Conservation (phyloP, 2,888 invertebrate genomes). For the Meteorus colon region DNA sequence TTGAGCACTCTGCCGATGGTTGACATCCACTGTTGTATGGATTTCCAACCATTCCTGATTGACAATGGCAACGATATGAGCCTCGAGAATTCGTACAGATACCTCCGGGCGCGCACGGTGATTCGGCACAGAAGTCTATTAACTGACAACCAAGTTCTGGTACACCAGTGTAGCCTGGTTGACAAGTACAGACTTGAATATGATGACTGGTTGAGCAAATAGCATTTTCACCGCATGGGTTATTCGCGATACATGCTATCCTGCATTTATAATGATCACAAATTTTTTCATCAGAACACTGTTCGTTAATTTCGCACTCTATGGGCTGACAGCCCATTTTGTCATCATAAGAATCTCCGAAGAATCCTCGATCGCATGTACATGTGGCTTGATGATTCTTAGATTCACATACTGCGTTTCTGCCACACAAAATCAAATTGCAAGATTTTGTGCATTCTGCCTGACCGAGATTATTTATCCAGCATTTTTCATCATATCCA, state of each 20-base stretch:
- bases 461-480: constrained; percentile 81
- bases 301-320: constrained; percentile 82
- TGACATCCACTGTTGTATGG: constrained; percentile 89
- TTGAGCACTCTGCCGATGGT: constrained; percentile 86
- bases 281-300: constrained; percentile 88
- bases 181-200: constrained; percentile 85
- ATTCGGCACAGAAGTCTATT: constrained; percentile 85
- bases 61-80: constrained; percentile 86
- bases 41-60: constrained; percentile 87
- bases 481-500: constrained; percentile 82
- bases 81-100: constrained; percentile 87
- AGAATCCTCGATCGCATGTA: constrained; percentile 85
- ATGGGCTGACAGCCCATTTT: constrained; percentile 86
- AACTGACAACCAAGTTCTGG: constrained; percentile 81
- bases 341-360: constrained; percentile 83
- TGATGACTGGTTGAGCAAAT: constrained; percentile 90
- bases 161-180: constrained; percentile 90
- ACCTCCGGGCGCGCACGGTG: constrained; percentile 87
- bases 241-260: constrained; percentile 88
- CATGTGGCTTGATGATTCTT: constrained; percentile 85
- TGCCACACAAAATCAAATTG: constrained; percentile 83
- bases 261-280: constrained; percentile 90
- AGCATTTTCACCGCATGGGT: constrained; percentile 89
- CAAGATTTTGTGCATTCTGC: constrained; percentile 86
- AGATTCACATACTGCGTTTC: constrained; percentile 87